Evolutionary conservation across 2,113 vertebrate genomes (phyloP).

Genomic region (Balaenoptera acutorostrata): DNA sequence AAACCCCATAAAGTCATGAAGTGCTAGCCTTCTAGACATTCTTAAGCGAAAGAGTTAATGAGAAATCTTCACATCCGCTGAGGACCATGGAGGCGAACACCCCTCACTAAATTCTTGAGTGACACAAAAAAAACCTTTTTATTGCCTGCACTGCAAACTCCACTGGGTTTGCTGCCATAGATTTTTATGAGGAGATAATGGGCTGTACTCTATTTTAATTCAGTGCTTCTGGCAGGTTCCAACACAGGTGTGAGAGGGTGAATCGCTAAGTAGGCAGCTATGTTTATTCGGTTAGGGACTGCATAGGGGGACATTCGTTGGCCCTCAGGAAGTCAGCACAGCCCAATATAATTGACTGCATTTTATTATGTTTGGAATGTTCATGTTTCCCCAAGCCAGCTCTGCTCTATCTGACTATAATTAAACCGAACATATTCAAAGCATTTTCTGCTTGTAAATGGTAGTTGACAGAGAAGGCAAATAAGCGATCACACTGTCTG

Average conservation of each 20-base stretch:
- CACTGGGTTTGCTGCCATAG: neutral
- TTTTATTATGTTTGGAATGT: slow-evolving; percentile 10
- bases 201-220: neutral
- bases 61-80: neutral
- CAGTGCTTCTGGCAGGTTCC: neutral
- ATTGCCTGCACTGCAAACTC: neutral
- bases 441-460: neutral
- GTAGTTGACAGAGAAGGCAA: neutral
- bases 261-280: neutral
- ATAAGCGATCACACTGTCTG: neutral
- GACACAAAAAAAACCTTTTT: neutral
- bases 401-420: neutral
- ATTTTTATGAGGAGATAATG: neutral
- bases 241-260: neutral
- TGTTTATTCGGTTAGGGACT: neutral
- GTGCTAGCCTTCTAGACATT: neutral
- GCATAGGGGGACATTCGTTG: neutral
- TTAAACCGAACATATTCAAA: neutral
- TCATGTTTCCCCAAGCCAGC: neutral
- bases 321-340: neutral
- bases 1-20: neutral
- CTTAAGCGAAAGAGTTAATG: neutral
- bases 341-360: neutral
- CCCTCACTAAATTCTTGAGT: neutral
- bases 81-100: neutral